Percentiles rank a stretch among this genome's conserved stretches.
phyloP scores from a whole-genome alignment of 2,888 invertebrate species.

The Dorcus parallelipipedus region DNA sequence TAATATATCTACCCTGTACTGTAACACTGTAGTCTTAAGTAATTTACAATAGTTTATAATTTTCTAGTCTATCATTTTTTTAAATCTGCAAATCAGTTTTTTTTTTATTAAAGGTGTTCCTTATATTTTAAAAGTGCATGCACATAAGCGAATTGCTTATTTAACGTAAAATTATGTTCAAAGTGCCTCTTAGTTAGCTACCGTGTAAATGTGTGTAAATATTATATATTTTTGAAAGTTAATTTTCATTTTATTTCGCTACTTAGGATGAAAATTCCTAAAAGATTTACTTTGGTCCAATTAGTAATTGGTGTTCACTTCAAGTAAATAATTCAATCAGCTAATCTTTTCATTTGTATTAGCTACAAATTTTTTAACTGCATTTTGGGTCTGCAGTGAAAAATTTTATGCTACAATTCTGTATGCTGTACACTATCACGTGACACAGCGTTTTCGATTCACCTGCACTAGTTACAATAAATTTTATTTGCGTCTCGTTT shows the following conservation, averaged over 20 bases:
- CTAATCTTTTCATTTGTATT: too few species aligned
- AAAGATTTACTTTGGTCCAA: too few species aligned
- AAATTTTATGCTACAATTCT: too few species aligned
- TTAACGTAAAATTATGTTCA: constrained; percentile 15
- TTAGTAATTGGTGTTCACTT: too few species aligned
- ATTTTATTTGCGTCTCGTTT: too few species aligned
- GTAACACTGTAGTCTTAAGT: constrained; percentile 18
- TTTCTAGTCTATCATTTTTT: constrained; percentile 18
- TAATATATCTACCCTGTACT: constrained; percentile 14
- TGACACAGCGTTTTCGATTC: too few species aligned
- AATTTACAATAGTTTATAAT: constrained; percentile 16
- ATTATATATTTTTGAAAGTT: constrained; percentile 19
- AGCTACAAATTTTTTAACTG: too few species aligned
- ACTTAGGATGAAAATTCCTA: too few species aligned
- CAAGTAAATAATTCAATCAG: too few species aligned
- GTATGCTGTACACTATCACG: too few species aligned
- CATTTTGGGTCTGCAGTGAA: too few species aligned
- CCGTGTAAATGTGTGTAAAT: constrained; percentile 21
- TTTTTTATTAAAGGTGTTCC: constrained; percentile 17
- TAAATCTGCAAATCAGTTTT: constrained; percentile 13
- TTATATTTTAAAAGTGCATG: constrained; percentile 13
- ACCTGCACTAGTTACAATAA: too few species aligned
- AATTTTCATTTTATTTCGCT: constrained; percentile 9
- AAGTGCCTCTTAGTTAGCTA: constrained; percentile 18
- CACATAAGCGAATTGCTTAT: constrained; percentile 12